phyloP scores from a whole-genome alignment of 2,113 vertebrate species.

The Tilapia sparmanii region DNA sequence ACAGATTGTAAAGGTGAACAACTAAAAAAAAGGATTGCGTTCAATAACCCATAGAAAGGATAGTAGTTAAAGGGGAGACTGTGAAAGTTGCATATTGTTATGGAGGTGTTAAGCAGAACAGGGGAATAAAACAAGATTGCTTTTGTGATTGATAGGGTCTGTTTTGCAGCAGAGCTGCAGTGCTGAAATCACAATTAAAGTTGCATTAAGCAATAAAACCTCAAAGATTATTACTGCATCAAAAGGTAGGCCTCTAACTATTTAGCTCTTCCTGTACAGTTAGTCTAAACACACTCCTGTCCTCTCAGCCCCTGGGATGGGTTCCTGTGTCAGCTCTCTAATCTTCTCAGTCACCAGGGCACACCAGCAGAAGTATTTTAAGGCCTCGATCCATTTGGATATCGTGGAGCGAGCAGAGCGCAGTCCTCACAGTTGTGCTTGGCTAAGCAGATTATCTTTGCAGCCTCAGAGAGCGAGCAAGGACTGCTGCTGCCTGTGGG shows the following conservation, averaged over 20 bases:
- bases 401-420: conserved; percentile 33
- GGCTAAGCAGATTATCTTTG: conserved; percentile 57
- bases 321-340: conserved; percentile 33
- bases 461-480: conserved; percentile 21
- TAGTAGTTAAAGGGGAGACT: neutral
- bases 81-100: neutral
- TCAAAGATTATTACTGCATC: neutral
- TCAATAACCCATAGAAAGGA: neutral
- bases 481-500: neutral
- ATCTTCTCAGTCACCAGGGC: conserved; percentile 46
- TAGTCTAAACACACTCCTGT: neutral
- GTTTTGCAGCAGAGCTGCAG: neutral
- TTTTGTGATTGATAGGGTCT: neutral
- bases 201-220: neutral
- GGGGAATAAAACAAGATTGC: neutral
- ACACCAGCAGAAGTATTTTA: conserved; percentile 56
- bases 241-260: neutral
- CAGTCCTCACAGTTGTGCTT: conserved; percentile 49
- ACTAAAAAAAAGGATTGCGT: neutral
- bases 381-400: conserved; percentile 48
- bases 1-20: neutral
- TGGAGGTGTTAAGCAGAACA: neutral
- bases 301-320: conserved; percentile 1
- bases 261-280: neutral
- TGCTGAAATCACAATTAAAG: neutral